Percentiles rank a stretch among this genome's conserved stretches.
Evolutionary conservation across 1,140 invertebrate genomes (phyloP).

Genomic region (Drosophila grimshawi): DNA sequence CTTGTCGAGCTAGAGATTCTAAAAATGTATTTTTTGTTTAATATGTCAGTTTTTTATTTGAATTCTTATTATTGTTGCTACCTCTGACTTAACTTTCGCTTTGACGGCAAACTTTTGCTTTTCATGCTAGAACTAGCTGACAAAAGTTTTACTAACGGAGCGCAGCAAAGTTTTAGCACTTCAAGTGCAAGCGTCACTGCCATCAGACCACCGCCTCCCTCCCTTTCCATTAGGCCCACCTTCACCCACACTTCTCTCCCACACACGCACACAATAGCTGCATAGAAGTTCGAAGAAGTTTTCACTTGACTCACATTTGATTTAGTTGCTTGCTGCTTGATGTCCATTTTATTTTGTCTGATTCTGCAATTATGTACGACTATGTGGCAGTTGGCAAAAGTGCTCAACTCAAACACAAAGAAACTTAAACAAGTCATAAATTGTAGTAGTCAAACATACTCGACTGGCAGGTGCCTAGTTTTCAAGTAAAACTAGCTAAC

Average conservation of each 20-base stretch:
- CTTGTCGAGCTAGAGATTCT: too few species aligned
- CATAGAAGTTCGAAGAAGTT: slow-evolving; percentile 61
- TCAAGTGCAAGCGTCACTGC: slow-evolving; percentile 68
- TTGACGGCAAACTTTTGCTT: slow-evolving; percentile 78
- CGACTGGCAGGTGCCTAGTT: background rate
- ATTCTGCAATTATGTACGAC: slow-evolving; percentile 73
- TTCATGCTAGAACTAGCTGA: slow-evolving; percentile 68
- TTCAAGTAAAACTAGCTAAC: background rate
- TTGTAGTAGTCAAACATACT: background rate
- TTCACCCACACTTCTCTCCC: slow-evolving; percentile 1
- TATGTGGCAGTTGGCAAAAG: slow-evolving; percentile 51
- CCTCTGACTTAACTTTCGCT: slow-evolving; percentile 69
- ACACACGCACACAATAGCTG: slow-evolving; percentile 47
- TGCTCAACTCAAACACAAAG: slow-evolving; percentile 1
- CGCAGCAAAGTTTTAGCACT: slow-evolving; percentile 77
- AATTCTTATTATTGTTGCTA: slow-evolving; percentile 33
- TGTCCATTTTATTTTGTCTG: slow-evolving; percentile 78
- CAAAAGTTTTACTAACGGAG: slow-evolving; percentile 65
- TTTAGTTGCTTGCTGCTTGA: slow-evolving; percentile 69
- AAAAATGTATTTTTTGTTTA: slow-evolving; percentile 12
- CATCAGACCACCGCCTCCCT: background rate
- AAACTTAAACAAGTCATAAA: slow-evolving; percentile 8
- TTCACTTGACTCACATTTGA: slow-evolving; percentile 69
- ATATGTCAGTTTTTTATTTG: slow-evolving; percentile 10
- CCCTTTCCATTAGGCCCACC: background rate